These are phyloP conservation scores for Phoenoteleia sp. DNA, from an alignment of 2,888 invertebrate genomes.

Conservation along the genomic window DNA sequence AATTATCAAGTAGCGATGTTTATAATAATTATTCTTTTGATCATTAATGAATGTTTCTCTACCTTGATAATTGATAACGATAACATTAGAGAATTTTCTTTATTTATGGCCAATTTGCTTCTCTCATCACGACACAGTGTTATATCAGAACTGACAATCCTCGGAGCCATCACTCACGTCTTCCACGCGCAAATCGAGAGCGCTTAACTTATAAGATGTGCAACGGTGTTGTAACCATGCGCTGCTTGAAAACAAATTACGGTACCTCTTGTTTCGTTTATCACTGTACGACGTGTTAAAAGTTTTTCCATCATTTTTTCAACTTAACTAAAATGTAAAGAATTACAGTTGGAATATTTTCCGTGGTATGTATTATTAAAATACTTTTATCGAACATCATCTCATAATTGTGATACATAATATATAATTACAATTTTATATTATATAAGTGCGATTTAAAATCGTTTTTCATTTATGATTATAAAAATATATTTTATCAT, in stretches of 20 bases:
- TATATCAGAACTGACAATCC: constrained; percentile 75
- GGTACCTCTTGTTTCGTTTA: constrained; percentile 54
- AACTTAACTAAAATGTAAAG: constrained; percentile 4
- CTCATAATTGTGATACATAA: too few species aligned
- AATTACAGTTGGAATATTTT: too few species aligned
- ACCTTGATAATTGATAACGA: constrained; percentile 61
- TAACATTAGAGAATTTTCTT: constrained; percentile 65
- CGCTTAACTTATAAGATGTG: constrained; percentile 57
- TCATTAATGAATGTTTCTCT: too few species aligned
- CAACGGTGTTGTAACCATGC: constrained; percentile 54
- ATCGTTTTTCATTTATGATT: too few species aligned
- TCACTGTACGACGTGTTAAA: constrained; percentile 45
- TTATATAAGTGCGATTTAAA: too few species aligned
- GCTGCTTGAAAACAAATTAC: constrained; percentile 66
- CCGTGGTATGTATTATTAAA: too few species aligned
- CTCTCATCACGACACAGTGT: constrained; percentile 73
- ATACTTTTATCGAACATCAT: too few species aligned
- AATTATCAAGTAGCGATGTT: too few species aligned
- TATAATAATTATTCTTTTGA: too few species aligned
- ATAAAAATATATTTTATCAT: too few species aligned
- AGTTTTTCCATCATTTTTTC: constrained; percentile 42
- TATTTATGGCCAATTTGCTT: constrained; percentile 68
- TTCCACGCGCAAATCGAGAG: constrained; percentile 78
- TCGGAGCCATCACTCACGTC: constrained; percentile 82
- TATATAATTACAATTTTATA: too few species aligned